phyloP scores from a whole-genome alignment of 2,888 invertebrate genomes.

The Teleogryllus oceanicus region DNA sequence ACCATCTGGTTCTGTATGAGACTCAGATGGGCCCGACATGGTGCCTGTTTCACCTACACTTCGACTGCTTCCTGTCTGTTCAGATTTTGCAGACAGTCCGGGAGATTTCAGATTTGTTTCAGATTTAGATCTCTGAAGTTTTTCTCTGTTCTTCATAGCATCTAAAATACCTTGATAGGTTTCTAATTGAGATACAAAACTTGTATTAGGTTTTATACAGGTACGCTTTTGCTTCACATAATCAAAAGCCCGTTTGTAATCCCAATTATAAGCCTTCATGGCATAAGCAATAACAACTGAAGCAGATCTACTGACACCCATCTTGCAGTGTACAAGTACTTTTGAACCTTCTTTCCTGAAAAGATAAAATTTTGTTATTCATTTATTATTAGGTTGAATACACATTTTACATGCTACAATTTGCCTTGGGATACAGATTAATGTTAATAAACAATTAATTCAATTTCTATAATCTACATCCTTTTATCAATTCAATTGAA shows the following conservation, averaged over 20 bases:
- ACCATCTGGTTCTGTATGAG: conserved; percentile 30
- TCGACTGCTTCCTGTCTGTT: conserved; percentile 26
- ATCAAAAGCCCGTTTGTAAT: conserved; percentile 80
- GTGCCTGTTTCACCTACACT: conserved; percentile 41
- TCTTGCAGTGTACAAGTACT: conserved; percentile 97
- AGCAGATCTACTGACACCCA: conserved; percentile 97
- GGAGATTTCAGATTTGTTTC: conserved; percentile 83
- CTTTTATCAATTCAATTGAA: neutral
- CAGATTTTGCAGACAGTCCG: conserved; percentile 46
- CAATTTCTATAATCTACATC: neutral
- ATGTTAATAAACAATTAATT: neutral
- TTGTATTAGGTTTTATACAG: conserved; percentile 94
- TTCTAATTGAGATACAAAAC: conserved; percentile 89
- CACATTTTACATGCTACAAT: neutral
- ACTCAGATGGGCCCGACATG: conserved; percentile 38
- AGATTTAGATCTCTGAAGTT: conserved; percentile 87
- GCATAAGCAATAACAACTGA: conserved; percentile 97
- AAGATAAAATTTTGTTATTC: conserved; percentile 20
- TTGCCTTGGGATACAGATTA: neutral
- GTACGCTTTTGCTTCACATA: conserved; percentile 87
- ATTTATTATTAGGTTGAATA: neutral
- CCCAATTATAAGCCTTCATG: conserved; percentile 97
- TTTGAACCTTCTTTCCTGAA: conserved; percentile 79
- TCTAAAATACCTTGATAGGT: conserved; percentile 90
- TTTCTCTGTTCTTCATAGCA: conserved; percentile 94